phyloP scores from a whole-genome alignment of 2,113 vertebrate genomes.

The Platysternon megacephalum region DNA sequence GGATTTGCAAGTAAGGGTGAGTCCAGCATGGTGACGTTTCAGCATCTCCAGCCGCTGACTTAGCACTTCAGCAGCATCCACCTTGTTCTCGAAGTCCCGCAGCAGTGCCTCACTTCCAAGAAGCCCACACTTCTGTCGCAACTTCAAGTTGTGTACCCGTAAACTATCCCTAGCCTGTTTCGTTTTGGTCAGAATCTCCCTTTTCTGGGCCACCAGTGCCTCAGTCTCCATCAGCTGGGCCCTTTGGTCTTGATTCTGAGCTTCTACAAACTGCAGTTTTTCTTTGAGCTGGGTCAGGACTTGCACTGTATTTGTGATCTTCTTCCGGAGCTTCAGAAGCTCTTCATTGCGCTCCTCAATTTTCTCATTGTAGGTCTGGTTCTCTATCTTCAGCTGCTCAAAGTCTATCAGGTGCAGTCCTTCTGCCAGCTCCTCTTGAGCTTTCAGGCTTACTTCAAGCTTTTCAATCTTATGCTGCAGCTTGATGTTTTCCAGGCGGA shows the following conservation, averaged over 20 bases:
- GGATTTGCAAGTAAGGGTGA: slow-evolving; percentile 54
- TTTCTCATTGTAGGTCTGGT: slow-evolving; percentile 77
- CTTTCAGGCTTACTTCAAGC: slow-evolving; percentile 70
- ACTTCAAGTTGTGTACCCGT: slow-evolving; percentile 69
- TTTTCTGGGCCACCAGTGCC: slow-evolving; percentile 53
- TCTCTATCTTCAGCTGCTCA: slow-evolving; percentile 82
- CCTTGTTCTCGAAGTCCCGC: slow-evolving; percentile 82
- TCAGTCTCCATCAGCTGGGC: slow-evolving; percentile 72
- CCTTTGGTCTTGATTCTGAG: slow-evolving; percentile 70
- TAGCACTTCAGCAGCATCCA: slow-evolving; percentile 59
- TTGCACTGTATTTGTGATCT: slow-evolving; percentile 73
- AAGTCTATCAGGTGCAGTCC: slow-evolving; percentile 77
- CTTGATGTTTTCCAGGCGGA: slow-evolving; percentile 81
- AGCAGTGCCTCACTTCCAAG: slow-evolving; percentile 82
- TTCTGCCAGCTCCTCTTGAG: slow-evolving; percentile 52
- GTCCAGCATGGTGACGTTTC: slow-evolving; percentile 64
- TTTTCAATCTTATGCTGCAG: slow-evolving; percentile 74
- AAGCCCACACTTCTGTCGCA: slow-evolving; percentile 80
- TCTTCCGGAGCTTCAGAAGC: slow-evolving; percentile 75
- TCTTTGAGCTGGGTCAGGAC: slow-evolving; percentile 85
- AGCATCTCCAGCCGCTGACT: slow-evolving; percentile 73
- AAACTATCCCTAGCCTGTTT: slow-evolving; percentile 78
- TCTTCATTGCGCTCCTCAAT: slow-evolving; percentile 77
- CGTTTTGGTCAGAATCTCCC: slow-evolving; percentile 74
- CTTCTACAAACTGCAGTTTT: slow-evolving; percentile 82